Evolutionary conservation across 2,888 invertebrate genomes (phyloP), one percentile per base, ranked within the genome.

Genomic region (Catocala sponsa): DNA sequence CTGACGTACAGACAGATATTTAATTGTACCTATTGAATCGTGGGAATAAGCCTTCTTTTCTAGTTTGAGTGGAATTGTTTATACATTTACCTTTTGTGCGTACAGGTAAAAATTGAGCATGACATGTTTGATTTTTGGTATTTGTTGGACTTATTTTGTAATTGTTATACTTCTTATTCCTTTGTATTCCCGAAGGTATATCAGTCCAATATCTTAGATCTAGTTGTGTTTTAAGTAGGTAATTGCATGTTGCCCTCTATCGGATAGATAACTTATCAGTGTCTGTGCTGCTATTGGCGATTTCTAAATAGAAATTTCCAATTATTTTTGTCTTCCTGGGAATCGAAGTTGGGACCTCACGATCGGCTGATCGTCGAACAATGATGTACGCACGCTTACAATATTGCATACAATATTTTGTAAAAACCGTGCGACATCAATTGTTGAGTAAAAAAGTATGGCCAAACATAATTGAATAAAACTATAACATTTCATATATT

Each of bases 1-100:
- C 63, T 59, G 66, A 57, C 59, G 59, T 68, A 69, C 63, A 43
- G 72, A 70, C 63, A 70, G 72, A 65, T 65, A 71, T 78, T 71
- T 70, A 75, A 76, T 72, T 74, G 70, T 64, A 63, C 61, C 57
- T 10, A 49, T 55, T 44, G 44, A 50, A 12, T 51, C 25, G 49
- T 49, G 42, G 50, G 54, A 43, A 43, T 33, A 42, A 33, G 49
- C 32, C 50, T 41, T 43, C 12, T 38, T 9, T 50, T 33, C 41
- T 7, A 15, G 11, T 7, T 10, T 5, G 10, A 12, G 48, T 38
- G 12, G 5, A 12, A 42, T 52, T 35, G 33, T 33, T 33, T 55
- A 52, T 35, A 6, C 10, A 25, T 12, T 42, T 42, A 12, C 32
- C 13, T n/a, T 12, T 13, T 5, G 6, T 6, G 4, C 6, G 6